These are phyloP conservation scores for Gnathonemus longibarbis DNA, from an alignment of 2,113 vertebrate genomes.

Conservation along the genomic window DNA sequence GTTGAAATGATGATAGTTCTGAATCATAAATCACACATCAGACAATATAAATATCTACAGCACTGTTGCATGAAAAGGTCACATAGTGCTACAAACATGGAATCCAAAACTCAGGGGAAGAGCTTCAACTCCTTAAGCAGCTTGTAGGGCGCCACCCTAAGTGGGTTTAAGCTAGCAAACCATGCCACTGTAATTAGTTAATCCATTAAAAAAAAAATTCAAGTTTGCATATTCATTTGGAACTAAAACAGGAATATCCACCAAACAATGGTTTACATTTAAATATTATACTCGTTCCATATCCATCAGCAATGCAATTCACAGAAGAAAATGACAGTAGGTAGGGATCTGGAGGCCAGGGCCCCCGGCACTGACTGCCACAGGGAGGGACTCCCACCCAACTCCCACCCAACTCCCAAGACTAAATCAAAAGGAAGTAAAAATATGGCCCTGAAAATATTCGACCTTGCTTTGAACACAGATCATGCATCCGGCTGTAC, in stretches of 20 bases:
- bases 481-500: not conserved
- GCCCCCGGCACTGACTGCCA: not conserved
- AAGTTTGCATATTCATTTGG: not conserved
- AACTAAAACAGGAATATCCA: not conserved
- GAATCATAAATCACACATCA: not conserved
- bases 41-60: conserved; percentile 1
- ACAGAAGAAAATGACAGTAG: not conserved
- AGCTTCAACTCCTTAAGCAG: not conserved
- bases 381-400: not conserved
- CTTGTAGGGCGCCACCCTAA: not conserved
- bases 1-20: not conserved
- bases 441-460: not conserved
- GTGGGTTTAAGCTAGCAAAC: not conserved
- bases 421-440: not conserved
- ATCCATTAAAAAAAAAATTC: not conserved
- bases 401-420: not conserved
- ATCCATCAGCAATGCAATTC: not conserved
- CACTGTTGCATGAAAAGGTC: conserved; percentile 6
- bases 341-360: not conserved
- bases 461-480: not conserved
- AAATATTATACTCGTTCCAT: not conserved
- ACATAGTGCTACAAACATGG: not conserved
- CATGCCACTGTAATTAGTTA: not conserved
- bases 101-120: not conserved
- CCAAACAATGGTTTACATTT: not conserved